phyloP scores from a whole-genome alignment of 1,140 invertebrate genomes.

The Sycophila sp. region DNA sequence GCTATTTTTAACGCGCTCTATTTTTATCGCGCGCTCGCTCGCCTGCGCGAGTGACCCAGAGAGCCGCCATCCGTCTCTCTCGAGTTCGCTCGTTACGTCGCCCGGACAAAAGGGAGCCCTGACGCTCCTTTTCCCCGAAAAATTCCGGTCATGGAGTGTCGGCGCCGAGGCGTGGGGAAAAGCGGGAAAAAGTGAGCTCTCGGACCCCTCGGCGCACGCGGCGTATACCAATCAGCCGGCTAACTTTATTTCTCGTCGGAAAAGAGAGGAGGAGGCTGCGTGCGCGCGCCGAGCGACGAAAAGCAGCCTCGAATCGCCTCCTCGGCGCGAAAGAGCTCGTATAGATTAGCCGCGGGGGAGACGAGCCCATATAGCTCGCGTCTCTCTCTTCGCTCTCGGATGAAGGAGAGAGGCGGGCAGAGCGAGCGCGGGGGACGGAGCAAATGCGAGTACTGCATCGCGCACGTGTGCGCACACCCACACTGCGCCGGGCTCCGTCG shows the following conservation, averaged over 20 bases:
- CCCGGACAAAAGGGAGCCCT: conserved; percentile 31
- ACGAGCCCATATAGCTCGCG: too few species aligned
- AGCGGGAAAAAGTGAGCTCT: not conserved
- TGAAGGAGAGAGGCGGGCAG: too few species aligned
- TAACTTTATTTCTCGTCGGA: conserved; percentile 17
- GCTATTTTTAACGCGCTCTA: conserved; percentile 29
- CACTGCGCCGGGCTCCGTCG: too few species aligned
- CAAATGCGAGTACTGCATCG: too few species aligned
- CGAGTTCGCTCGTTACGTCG: conserved; percentile 33
- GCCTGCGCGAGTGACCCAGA: conserved; percentile 31
- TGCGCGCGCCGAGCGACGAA: not conserved
- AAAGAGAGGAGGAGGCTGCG: too few species aligned
- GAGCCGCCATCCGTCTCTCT: not conserved
- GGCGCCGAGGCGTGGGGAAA: not conserved
- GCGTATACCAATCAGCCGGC: not conserved
- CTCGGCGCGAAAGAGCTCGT: not conserved
- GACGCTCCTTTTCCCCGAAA: not conserved
- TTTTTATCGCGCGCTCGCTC: not conserved
- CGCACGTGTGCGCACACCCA: not conserved
- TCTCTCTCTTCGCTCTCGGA: too few species aligned
- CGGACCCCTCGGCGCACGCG: too few species aligned
- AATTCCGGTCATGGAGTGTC: conserved; percentile 1
- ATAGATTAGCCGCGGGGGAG: conserved; percentile 10
- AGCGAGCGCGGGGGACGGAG: too few species aligned
- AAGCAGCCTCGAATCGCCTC: not conserved